A percentile compares a stretch with the other conserved stretches of the same genome.
Evolutionary conservation across 2,797 vertebrate genomes (phyloP).

Genomic region (Mus spretus): DNA sequence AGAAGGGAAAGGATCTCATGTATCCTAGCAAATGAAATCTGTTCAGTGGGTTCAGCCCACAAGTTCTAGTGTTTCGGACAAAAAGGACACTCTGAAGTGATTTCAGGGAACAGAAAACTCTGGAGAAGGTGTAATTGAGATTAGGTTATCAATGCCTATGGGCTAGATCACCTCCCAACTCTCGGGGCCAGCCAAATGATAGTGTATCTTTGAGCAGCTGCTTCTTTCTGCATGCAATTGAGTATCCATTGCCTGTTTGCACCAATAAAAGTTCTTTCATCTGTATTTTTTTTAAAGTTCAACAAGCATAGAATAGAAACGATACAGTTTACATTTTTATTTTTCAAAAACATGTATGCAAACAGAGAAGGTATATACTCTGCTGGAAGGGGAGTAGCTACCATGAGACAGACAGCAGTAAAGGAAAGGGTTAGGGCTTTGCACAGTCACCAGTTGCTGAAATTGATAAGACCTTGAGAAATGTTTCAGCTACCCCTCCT

Average conservation of each 20-base stretch:
- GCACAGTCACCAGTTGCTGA: not conserved
- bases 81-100: slow-evolving; percentile 21
- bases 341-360: not conserved
- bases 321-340: not conserved
- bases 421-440: not conserved
- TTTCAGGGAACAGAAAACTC: slow-evolving; percentile 14
- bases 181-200: not conserved
- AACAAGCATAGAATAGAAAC: not conserved
- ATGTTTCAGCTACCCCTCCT: not conserved
- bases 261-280: not conserved
- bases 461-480: not conserved
- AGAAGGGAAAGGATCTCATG: not conserved
- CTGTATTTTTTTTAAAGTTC: not conserved
- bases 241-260: not conserved
- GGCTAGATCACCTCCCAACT: not conserved
- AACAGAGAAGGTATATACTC: not conserved
- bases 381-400: not conserved
- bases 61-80: slow-evolving; percentile 20
- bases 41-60: not conserved
- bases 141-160: not conserved
- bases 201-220: not conserved
- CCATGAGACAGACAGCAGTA: not conserved
- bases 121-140: not conserved
- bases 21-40: slow-evolving; percentile 8
- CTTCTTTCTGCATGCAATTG: not conserved